Conservation (phyloP, 37 sponge, comb jelly and placozoan species). For the Diacarnus erythraeanus region DNA sequence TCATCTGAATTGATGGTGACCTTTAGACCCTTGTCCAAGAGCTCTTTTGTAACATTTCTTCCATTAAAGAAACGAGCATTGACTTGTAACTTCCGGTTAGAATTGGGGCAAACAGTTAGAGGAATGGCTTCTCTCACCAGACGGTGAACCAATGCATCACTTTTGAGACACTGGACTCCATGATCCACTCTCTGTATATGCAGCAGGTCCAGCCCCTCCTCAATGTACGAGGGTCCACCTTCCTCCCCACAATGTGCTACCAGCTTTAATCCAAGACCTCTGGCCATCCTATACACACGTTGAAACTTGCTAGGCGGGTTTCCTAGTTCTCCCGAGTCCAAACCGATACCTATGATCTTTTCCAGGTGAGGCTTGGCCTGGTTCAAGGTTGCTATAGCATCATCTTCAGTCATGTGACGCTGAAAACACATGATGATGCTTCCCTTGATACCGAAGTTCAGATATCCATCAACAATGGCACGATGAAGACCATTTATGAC, state of each 20-base stretch:
- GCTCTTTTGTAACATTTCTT: conserved; percentile 22
- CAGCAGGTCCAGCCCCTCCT: conserved; percentile 42
- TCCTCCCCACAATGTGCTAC: conserved; percentile 79
- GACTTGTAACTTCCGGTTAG: conserved; percentile 65
- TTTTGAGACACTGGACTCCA: conserved; percentile 67
- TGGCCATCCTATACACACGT: conserved; percentile 51
- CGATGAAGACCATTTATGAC: conserved; percentile 64
- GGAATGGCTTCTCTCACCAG: conserved; percentile 44
- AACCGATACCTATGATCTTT: conserved; percentile 65
- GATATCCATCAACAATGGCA: conserved; percentile 60
- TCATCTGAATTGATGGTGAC: conserved; percentile 82
- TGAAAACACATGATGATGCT: conserved; percentile 78
- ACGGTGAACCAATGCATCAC: conserved; percentile 21
- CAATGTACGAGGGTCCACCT: conserved; percentile 49
- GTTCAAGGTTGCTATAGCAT: conserved; percentile 40
- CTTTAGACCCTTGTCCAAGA: conserved; percentile 54
- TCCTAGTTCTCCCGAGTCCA: conserved; percentile 70
- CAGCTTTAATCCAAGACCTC: conserved; percentile 51
- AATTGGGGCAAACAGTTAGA: conserved; percentile 70
- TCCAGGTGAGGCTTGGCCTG: conserved; percentile 52
- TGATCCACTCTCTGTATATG: conserved; percentile 57
- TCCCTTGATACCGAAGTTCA: conserved; percentile 55
- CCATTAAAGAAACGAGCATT: conserved; percentile 42
- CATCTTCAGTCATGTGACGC: conserved; percentile 58
- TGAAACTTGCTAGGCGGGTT: conserved; percentile 68